Evolutionary conservation across 2,797 vertebrate species (phyloP), one percentile per base, ranked within the genome.

Genomic region (Crypturellus tataupa): DNA sequence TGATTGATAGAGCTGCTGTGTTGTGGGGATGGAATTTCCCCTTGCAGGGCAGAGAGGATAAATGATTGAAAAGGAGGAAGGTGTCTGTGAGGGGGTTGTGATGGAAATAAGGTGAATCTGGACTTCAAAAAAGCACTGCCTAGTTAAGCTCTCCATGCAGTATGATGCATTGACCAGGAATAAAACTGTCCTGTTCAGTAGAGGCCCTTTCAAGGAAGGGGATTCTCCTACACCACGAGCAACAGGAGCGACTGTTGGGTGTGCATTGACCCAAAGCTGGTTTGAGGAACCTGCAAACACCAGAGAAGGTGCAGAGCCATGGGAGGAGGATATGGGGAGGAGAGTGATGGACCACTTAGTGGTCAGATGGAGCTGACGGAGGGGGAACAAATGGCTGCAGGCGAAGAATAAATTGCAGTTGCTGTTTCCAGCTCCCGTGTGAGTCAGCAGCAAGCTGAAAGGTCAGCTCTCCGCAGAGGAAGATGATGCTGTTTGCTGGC

Each of bases 361-460:
- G 31, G 31, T 31, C 14, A 58, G 49, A 65, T 27, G 31, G 85
- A 84, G 82, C 27, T 55, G 60, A 35, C n/a, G 70, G 56, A 49
- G 64, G 73, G 47, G 88, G 77, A 87, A 64, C 51, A 89, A 94
- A 86, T 64, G 37, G 39, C 39, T 77, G 10, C 0, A 0, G 84
- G 56, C 73, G 42, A 85, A 62, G 73, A 92, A 63, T 58, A 85
- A 87, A 60, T 42, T 60, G 75, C 63, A 83, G 77, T 85, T 90
- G 86, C 95, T 97, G 87, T 95, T 97, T 95, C 83, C 81, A 96
- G 87, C 81, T 94, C 6, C 0, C 15, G 33, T 89, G 44, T 85
- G 94, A 93, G 90, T 83, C 81, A 75, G 93, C 75, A 60, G 5
- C 51, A 5, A 71, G 79, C 86, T 63, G 49, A 77, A 96, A 91